These are phyloP conservation scores for Heliconius ethilla DNA, from an alignment of 2,888 invertebrate genomes.

Conservation along the genomic window DNA sequence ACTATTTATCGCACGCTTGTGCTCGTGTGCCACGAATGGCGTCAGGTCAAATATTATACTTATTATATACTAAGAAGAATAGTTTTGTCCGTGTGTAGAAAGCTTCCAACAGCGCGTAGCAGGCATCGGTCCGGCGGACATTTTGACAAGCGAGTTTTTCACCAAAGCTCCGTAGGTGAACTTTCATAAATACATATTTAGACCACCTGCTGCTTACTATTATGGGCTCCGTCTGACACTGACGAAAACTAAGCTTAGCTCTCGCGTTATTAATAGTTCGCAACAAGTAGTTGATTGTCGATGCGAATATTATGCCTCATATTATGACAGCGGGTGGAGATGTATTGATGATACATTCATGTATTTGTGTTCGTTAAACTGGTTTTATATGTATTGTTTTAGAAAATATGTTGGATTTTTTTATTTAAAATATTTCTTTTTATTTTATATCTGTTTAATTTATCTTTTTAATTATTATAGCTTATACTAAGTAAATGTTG, in stretches of 20 bases:
- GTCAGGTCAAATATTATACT: background rate
- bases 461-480: too few relatives aligned
- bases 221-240: conserved; percentile 28
- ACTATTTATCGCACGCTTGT: too few relatives aligned
- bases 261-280: conserved; percentile 23
- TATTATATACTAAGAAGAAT: background rate
- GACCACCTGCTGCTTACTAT: conserved; percentile 37
- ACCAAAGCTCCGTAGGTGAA: conserved; percentile 47
- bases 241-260: conserved; percentile 25
- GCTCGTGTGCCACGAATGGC: too few relatives aligned
- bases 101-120: conserved; percentile 49
- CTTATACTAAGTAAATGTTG: too few relatives aligned
- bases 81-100: conserved; percentile 43
- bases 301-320: conserved; percentile 27
- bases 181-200: conserved; percentile 45
- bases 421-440: background rate
- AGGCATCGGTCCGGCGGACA: conserved; percentile 60
- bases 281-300: conserved; percentile 24
- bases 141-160: conserved; percentile 70
- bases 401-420: background rate
- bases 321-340: conserved; percentile 13
- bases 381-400: background rate
- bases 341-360: conserved; percentile 8
- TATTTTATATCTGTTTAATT: background rate
- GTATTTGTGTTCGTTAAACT: background rate